These are phyloP conservation scores for Thaumatotibia leucotreta DNA, from an alignment of 1,140 invertebrate genomes.

Conservation along the genomic window DNA sequence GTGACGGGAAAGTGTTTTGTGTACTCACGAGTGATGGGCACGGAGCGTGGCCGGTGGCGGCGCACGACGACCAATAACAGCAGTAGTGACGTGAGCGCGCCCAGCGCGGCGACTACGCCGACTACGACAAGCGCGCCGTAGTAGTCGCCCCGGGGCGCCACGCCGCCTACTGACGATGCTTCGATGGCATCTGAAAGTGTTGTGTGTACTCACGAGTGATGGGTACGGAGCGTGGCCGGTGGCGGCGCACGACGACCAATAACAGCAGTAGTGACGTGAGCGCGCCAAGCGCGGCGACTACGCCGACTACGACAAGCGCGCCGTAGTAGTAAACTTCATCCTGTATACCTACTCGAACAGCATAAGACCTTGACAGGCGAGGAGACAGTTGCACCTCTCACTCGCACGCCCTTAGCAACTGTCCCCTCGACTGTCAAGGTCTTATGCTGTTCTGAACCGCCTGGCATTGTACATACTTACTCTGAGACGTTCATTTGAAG, in stretches of 20 bases:
- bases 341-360: no score
- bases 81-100: constrained; percentile 87
- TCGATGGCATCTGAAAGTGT: constrained; percentile 49
- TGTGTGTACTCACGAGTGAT: constrained; percentile 77
- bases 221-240: constrained; percentile 81
- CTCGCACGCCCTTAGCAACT: no score
- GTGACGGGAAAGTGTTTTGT: neutral
- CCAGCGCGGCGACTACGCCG: constrained; percentile 89
- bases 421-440: no score
- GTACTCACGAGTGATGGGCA: constrained; percentile 80
- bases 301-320: constrained; percentile 90
- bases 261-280: constrained; percentile 87
- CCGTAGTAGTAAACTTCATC: constrained; percentile 95
- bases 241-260: constrained; percentile 86
- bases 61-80: constrained; percentile 87
- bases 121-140: constrained; percentile 92
- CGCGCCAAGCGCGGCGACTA: constrained; percentile 89
- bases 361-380: no score
- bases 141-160: constrained; percentile 81
- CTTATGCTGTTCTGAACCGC: no score
- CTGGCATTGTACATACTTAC: no score
- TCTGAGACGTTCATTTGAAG: no score
- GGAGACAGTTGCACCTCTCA: no score
- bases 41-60: constrained; percentile 82
- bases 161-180: constrained; percentile 46